Evolutionary conservation across 2,797 vertebrate genomes (phyloP), one percentile per base, ranked within the genome.

Genomic region (Phaenicophaeus curvirostris): DNA sequence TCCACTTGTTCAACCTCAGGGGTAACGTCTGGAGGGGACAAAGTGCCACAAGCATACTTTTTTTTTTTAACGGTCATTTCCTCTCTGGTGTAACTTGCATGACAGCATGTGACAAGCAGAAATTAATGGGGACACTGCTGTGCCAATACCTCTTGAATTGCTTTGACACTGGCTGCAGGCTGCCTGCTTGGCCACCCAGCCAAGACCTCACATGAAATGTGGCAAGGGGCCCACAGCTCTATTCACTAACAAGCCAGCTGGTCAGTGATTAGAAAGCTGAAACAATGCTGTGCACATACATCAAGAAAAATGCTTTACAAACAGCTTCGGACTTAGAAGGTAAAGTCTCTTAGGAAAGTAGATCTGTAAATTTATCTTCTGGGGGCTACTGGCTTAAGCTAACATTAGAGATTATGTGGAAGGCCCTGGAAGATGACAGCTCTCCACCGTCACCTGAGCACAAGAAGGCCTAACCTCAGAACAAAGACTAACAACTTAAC

Each of bases 161-260:
- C 96, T 94, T 85, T 97, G 98, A 98, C 98, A 98, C 97, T 97
- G 97, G 97, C 97, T 98, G 98, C 98, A 97, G 98, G 97, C 98
- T 97, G 98, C 98, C 98, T 98, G 98, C 96, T 97, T 97, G 96
- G 98, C 97, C 97, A 97, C 98, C 97, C 97, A 98, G 98, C 99
- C 99, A 99, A 99, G 99, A 99, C 99, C 99, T 99, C 99, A 99
- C 99, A 99, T 99, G 98, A 99, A 98, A 99, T 93, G 98, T 99
- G 99, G 99, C 98, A 98, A 98, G 95, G 97, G 98, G 99, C 99
- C 99, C 98, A 92, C 97, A 88, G 98, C 96, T 97, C 98, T 98
- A 99, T 99, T 99, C 98, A 99, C 98, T 98, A 97, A 97, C 98
- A 96, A 97, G 98, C 98, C 99, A 99, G 99, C 99, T 99, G 99